Base-by-base conservation (phyloP, 2,113 vertebrate genomes). In the Poeciliopsis turrubarensis region DNA sequence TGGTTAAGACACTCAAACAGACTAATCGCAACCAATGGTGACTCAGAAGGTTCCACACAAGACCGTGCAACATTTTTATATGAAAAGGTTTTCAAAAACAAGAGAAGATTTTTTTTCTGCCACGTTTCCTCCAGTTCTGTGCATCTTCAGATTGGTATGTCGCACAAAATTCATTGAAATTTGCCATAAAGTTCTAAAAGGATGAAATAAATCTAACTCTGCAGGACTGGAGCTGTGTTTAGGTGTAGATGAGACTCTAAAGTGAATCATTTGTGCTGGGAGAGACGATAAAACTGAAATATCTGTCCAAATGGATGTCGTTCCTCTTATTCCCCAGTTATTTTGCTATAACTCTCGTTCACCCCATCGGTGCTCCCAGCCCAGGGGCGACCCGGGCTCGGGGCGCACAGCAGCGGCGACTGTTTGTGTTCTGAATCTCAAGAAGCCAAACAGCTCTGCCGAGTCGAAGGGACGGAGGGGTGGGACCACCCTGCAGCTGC, bases 401-500 rank as follows among this genome's bases (percentile, higher is more conserved):
- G 4, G 63, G 83, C 60, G 25, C 10, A 15, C 3, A 72, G 60
- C 54, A 41, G 9, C 9, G 26, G 79, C 26, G 30, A 73, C 37
- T 82, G 90, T 88, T 87, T 87, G 89, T 80, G 77, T 87, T 82
- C 75, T 76, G 79, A 89, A 87, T 89, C 84, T 82, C 47, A n/a
- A 74, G 78, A 79, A 87, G 80, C 78, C 87, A 84, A 89, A 89
- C 86, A 84, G 83, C 80, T 68, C 73, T 80, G 7, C 79, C 1
- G 80, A 90, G 84, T 81, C 82, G 82, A 86, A 83, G 64, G 79
- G 79, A 83, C 44, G 72, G 86, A 85, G 87, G 80, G 84, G 89
- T 95, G 69, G 92, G 94, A 95, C 95, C 95, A 96, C 94, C 93
- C 91, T 95, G 93, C 94, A 95, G 94, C 95, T 93, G 93, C 94